Base-by-base conservation (phyloP, 2,113 vertebrate genomes). In the Brachirus orientalis region DNA sequence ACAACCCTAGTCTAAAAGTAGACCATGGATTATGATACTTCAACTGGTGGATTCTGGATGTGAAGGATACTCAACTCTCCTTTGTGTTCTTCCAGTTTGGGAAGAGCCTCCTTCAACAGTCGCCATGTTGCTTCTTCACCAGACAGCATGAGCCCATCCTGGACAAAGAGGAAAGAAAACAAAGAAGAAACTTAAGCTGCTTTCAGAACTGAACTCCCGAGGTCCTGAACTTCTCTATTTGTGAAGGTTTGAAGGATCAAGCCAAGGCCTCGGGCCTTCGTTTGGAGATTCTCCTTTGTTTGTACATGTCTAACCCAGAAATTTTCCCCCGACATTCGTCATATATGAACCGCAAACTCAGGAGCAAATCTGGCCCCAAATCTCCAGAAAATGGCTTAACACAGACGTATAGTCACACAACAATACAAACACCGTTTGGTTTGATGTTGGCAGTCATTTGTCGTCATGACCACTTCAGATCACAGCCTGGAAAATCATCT, bases 71-170 rank as follows among this genome's bases (percentile, higher is more conserved):
- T 22, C 1, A 63, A 81, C 40, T 83, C 55, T 18, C 63, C 44
- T 48, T 84, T 82, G 33, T 86, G 79, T 52, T 17, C 64, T 36
- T 90, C 83, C 57, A 90, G 77, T 69, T 51, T 76, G 13, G 75
- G 72, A 0, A 86, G 64, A 33, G 72, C 72, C 6, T 88, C 82
- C 37, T 85, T 84, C 50, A 91, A 56, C 6, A 3, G 63, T n/a
- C 11, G 1, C 72, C 84, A 89, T 22, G 17, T 17, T 43, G 47
- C 35, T 70, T 78, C 65, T 16, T 68, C 16, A 2, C 90, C 90
- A 0, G 80, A 83, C 36, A 82, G 58, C 88, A 90, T 84, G 64
- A 88, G 72, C n/a, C 10, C 44, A 13, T 90, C 90, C 89, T 91
- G 59, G 19, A 16, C n/a, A 65, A 45, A 73, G 40, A 77, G 13